Conservation (phyloP, 1,140 invertebrate genomes). For the Camponotus pennsylvanicus region DNA sequence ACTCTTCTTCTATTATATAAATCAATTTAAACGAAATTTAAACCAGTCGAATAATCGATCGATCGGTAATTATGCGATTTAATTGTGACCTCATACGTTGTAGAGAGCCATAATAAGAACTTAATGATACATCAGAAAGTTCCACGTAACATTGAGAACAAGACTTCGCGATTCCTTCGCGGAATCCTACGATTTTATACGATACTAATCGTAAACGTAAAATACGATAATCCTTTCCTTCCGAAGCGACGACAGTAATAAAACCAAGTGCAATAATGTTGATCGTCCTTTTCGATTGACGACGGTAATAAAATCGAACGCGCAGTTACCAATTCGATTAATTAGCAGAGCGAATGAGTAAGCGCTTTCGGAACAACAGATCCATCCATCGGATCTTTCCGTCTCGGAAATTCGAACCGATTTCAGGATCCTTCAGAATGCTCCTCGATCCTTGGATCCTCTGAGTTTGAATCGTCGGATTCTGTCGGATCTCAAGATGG, state of each 20-base stretch:
- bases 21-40: not conserved
- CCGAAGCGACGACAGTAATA: conserved; percentile 39
- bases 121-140: conserved; percentile 3
- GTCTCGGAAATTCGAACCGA: not conserved
- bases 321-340: not conserved
- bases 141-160: conserved; percentile 3
- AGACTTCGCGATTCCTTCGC: not conserved
- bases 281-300: conserved; percentile 25
- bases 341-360: conserved; percentile 20
- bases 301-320: conserved; percentile 6
- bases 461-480: not conserved
- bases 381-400: not conserved
- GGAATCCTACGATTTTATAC: conserved; percentile 38
- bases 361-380: not conserved
- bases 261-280: not conserved
- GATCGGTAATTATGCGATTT: conserved; percentile 13
- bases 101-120: conserved; percentile 1
- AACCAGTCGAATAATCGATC: not conserved
- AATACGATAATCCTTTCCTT: conserved; percentile 31
- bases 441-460: not conserved
- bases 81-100: not conserved
- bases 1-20: not conserved
- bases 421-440: not conserved
- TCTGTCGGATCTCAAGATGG: not conserved
- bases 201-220: conserved; percentile 21